Conservation (phyloP, 2,113 vertebrate species). For the Peucedramus taeniatus region DNA sequence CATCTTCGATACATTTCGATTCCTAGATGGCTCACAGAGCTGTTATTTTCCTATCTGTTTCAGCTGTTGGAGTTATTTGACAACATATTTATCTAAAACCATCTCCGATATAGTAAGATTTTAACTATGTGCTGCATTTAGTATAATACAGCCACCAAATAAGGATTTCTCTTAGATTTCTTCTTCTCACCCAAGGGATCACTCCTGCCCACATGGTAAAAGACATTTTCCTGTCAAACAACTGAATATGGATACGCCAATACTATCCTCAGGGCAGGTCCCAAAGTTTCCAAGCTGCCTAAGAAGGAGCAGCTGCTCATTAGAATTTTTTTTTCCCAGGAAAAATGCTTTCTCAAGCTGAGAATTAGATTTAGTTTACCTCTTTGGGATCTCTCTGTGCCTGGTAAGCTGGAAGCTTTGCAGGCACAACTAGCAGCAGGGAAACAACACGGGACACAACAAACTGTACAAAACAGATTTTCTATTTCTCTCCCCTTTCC, state of each 20-base stretch:
- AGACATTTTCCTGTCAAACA: background rate
- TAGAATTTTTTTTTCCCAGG: background rate
- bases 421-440: background rate
- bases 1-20: background rate
- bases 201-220: background rate
- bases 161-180: background rate
- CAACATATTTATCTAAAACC: background rate
- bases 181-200: background rate
- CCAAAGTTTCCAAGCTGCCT: background rate
- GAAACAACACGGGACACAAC: background rate
- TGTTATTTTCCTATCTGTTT: background rate
- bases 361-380: background rate
- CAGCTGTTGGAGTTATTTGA: background rate
- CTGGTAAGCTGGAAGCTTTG: background rate
- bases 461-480: background rate
- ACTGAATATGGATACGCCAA: background rate
- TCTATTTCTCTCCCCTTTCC: background rate
- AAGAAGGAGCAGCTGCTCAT: background rate
- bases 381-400: background rate
- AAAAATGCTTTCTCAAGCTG: background rate
- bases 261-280: background rate
- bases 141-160: background rate
- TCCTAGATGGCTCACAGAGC: background rate
- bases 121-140: background rate
- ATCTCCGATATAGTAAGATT: background rate